Evolutionary conservation across 2,797 vertebrate species (phyloP).

Genomic region (Karalla daura): DNA sequence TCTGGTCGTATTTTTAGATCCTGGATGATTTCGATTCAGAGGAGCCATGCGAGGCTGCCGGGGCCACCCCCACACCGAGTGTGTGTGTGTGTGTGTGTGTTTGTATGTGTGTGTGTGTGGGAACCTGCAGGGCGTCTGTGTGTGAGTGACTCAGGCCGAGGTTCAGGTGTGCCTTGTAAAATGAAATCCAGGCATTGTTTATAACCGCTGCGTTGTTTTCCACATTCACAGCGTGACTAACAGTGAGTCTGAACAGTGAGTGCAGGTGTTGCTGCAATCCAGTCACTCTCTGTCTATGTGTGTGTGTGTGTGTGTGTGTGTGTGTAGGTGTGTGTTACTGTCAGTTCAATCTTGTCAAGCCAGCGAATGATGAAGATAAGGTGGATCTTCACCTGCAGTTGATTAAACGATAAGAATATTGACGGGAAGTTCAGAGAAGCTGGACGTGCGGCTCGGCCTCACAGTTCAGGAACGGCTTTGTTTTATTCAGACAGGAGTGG

Average conservation of each 20-base stretch:
- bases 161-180: constrained; percentile 62
- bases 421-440: background rate
- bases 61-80: background rate
- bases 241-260: constrained; percentile 15
- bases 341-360: background rate
- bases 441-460: no score
- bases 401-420: background rate
- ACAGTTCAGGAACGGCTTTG: no score
- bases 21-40: constrained; percentile 18
- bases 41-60: background rate
- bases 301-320: background rate
- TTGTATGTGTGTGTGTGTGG: constrained; percentile 2
- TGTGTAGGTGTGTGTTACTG: background rate
- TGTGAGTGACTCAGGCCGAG: constrained; percentile 59
- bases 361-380: background rate
- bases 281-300: background rate
- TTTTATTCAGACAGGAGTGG: background rate
- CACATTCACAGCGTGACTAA: constrained; percentile 42
- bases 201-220: background rate
- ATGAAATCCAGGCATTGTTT: constrained; percentile 35
- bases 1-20: constrained; percentile 43
- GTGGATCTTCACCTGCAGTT: background rate
- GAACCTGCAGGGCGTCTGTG: constrained; percentile 22
- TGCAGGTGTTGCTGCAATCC: constrained; percentile 28
- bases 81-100: background rate